These are phyloP conservation scores for Amphipyra berbera DNA, from an alignment of 2,888 invertebrate genomes.

Conservation along the genomic window DNA sequence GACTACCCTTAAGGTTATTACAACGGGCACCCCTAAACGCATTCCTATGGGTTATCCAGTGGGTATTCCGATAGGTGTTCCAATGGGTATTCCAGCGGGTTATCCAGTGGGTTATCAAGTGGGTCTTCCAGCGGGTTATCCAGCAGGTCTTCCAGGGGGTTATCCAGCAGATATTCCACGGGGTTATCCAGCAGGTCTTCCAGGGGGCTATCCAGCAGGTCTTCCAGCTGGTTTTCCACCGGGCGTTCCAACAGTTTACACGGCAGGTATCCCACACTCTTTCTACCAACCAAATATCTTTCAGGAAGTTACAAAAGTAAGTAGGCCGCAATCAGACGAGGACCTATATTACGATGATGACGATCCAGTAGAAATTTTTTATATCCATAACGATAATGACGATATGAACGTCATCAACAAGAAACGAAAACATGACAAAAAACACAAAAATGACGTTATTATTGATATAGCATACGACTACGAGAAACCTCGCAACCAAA, in stretches of 20 bases:
- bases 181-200: background rate
- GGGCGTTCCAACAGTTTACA: background rate
- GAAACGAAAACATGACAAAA: slow-evolving; percentile 15
- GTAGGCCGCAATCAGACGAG: slow-evolving; percentile 51
- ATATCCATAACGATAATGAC: slow-evolving; percentile 59
- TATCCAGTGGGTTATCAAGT: slow-evolving; percentile 6
- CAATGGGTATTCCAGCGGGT: slow-evolving; percentile 23
- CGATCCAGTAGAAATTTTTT: slow-evolving; percentile 31
- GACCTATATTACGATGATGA: slow-evolving; percentile 64
- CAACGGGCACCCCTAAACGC: background rate
- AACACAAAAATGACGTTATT: slow-evolving; percentile 7
- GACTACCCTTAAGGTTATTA: background rate
- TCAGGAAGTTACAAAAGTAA: slow-evolving; percentile 60
- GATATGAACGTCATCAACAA: slow-evolving; percentile 14
- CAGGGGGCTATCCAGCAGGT: slow-evolving; percentile 9
- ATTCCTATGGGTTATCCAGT: slow-evolving; percentile 13
- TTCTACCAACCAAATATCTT: slow-evolving; percentile 64
- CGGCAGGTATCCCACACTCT: slow-evolving; percentile 25
- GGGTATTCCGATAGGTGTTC: slow-evolving; percentile 19
- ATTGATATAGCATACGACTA: slow-evolving; percentile 39
- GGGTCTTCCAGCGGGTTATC: slow-evolving; percentile 9
- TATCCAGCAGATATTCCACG: background rate
- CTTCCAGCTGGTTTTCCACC: slow-evolving; percentile 13
- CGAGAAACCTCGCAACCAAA: slow-evolving; percentile 27
- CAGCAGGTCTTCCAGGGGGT: slow-evolving; percentile 2